Evolutionary conservation across 2,113 vertebrate genomes (phyloP).

Genomic region (Malaclemys terrapin): DNA sequence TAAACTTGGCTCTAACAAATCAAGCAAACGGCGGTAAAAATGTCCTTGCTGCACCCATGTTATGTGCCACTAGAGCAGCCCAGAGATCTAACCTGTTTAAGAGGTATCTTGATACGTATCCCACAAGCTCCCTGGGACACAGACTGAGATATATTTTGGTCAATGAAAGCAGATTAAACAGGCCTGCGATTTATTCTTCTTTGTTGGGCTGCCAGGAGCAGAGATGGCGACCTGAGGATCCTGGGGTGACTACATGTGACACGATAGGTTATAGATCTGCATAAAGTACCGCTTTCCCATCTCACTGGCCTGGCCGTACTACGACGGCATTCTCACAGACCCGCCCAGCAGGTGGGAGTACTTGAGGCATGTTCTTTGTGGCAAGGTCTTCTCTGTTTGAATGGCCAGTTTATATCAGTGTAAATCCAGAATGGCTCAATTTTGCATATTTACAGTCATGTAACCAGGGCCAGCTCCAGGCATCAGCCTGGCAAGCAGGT

Average conservation of each 20-base stretch:
- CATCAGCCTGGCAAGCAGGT: too few species aligned
- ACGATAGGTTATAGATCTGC: too few species aligned
- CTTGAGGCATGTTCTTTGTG: background rate
- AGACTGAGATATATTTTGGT: too few species aligned
- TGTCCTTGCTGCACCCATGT: background rate
- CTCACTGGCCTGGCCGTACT: too few species aligned
- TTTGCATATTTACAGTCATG: background rate
- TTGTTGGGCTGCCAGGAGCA: too few species aligned
- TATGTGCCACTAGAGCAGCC: background rate
- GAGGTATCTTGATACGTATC: background rate
- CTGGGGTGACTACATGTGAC: too few species aligned
- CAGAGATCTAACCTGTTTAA: background rate
- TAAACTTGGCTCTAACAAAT: background rate
- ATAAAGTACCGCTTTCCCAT: too few species aligned
- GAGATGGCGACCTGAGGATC: too few species aligned
- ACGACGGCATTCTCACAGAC: too few species aligned
- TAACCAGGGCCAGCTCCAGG: too few species aligned
- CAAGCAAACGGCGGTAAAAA: background rate
- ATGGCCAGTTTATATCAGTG: background rate
- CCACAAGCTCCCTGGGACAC: background rate
- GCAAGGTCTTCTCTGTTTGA: background rate
- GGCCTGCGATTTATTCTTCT: too few species aligned
- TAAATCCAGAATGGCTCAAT: background rate
- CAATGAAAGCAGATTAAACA: too few species aligned
- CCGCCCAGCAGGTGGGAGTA: background rate